Conservation (phyloP, 2,113 vertebrate species). For the Spheniscus mendiculus region DNA sequence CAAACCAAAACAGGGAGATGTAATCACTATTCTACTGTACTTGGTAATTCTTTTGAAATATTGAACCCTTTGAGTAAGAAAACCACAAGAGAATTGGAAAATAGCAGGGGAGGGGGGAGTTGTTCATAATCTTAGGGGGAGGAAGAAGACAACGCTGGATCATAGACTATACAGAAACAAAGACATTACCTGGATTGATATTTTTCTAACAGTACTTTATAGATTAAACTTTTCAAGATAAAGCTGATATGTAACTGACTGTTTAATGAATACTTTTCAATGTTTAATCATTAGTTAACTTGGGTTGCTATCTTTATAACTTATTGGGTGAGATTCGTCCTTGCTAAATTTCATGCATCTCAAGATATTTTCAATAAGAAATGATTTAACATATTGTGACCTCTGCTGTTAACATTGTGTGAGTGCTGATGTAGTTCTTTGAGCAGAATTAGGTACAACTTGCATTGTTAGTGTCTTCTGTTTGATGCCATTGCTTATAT, state of each 20-base stretch:
- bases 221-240: background rate
- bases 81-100: background rate
- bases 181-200: background rate
- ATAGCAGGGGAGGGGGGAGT: background rate
- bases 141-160: background rate
- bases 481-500: background rate
- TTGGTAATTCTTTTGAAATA: background rate
- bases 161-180: background rate
- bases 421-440: background rate
- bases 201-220: background rate
- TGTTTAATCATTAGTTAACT: background rate
- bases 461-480: background rate
- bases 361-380: background rate
- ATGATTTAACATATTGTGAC: background rate
- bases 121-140: background rate
- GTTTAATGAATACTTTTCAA: background rate
- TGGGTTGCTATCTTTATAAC: background rate
- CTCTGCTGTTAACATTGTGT: background rate
- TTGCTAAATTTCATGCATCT: background rate
- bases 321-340: background rate
- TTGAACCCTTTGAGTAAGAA: background rate
- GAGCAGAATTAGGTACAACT: background rate
- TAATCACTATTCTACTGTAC: background rate
- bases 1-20: background rate
- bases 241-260: background rate